Percentiles rank a stretch among this genome's conserved stretches.
These are phyloP conservation scores for Ictalurus furcatus DNA, from an alignment of 2,113 vertebrate species.

Conservation along the genomic window DNA sequence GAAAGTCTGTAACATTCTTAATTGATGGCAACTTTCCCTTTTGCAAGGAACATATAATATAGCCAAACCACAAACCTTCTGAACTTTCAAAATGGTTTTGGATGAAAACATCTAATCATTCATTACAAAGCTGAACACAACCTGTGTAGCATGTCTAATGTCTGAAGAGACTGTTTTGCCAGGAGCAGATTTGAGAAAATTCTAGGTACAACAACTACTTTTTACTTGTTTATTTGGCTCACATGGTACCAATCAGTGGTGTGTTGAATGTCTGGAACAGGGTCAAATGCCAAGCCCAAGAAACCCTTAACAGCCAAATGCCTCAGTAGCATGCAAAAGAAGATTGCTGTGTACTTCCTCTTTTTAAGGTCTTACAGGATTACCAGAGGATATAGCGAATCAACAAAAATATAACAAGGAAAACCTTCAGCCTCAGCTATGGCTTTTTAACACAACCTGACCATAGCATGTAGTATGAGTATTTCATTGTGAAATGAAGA, in stretches of 20 bases:
- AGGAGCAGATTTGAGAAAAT: slow-evolving; percentile 9
- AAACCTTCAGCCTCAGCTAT: background rate
- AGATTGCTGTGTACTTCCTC: slow-evolving; percentile 49
- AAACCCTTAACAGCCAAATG: slow-evolving; percentile 60
- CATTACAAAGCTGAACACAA: slow-evolving; percentile 26
- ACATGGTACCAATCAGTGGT: slow-evolving; percentile 62
- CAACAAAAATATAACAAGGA: background rate
- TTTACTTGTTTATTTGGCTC: slow-evolving; percentile 58
- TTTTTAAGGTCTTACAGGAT: background rate
- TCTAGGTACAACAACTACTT: slow-evolving; percentile 7
- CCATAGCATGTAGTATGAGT: background rate
- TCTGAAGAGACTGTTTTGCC: slow-evolving; percentile 31
- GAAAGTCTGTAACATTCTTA: slow-evolving; percentile 14
- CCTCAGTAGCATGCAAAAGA: slow-evolving; percentile 62
- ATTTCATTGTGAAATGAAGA: background rate
- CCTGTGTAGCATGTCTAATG: slow-evolving; percentile 30
- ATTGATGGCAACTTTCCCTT: slow-evolving; percentile 9
- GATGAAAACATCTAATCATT: slow-evolving; percentile 26
- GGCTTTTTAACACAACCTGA: background rate
- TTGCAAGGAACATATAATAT: background rate
- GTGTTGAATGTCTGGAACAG: slow-evolving; percentile 56
- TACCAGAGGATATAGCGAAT: background rate
- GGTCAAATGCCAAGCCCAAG: slow-evolving; percentile 71
- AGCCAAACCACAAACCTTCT: slow-evolving; percentile 32
- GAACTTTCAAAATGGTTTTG: slow-evolving; percentile 27